Base-by-base conservation (phyloP, 2,113 vertebrate genomes). In the Lates calcarifer region DNA sequence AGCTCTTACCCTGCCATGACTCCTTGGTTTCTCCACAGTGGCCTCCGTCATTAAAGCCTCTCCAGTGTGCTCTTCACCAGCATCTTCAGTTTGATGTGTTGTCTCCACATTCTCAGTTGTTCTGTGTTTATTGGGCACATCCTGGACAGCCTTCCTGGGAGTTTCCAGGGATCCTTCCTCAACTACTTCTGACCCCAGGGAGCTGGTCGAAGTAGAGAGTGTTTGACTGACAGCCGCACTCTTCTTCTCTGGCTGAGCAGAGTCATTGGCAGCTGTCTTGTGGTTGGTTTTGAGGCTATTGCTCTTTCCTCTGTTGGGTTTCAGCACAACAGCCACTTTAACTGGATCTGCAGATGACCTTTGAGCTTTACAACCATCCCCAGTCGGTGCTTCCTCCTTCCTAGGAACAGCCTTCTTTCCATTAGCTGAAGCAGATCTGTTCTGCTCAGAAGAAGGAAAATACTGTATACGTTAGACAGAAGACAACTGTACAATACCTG, bases 321-420 rank as follows among this genome's bases (percentile, higher is more conserved):
- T 88, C n/a, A 70, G 70, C 14, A 72, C 24, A 13, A 62, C n/a
- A 1, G 84, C 71, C 6, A 61, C 72, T 87, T 83, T 91, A 47
- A 86, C 33, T 2, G 81, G 86, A 68, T 74, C 77, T 12, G 87
- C 35, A 1, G 90, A 45, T 0, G 84, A 69, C 22, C 80, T 87
- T 17, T 82, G 82, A 35, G 83, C 74, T 69, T 77, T 87, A 26
- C 6, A 57, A 6, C 33, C 70, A 22, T 63, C 57, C 7, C 43
- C 37, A 1, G 20, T 15, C 22, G 60, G 70, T 18, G 12, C 55
- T 13, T 87, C 75, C 33, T 87, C 84, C 80, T 77, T 94, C 47
- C 65, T 73, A 3, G 14, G 14, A 55, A 26, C 69, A 6, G 47
- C 64, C 64, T 75, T 91, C 58, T 74, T 93, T 28, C 75, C 66